Percentiles rank a stretch among this genome's conserved stretches.
Evolutionary conservation across 2,797 vertebrate genomes (phyloP).

Genomic region (Hydrolagus colliei): DNA sequence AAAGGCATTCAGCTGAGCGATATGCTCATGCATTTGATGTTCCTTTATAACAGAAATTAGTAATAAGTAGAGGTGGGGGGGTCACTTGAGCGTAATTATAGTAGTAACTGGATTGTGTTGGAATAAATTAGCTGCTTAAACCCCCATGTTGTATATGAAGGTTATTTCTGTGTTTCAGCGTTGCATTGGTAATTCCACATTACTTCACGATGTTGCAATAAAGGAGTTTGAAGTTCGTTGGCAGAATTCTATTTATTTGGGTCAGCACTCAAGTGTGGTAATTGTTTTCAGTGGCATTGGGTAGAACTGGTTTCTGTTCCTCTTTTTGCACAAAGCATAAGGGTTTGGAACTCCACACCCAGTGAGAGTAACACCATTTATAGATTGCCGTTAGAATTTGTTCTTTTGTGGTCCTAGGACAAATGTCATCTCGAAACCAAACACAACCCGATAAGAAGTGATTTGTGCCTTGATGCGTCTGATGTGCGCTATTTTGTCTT

Average conservation of each 20-base stretch:
- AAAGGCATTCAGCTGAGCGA: neutral
- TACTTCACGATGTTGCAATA: conserved; percentile 20
- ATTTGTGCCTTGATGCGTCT: neutral
- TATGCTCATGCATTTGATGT: neutral
- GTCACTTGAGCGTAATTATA: conserved; percentile 5
- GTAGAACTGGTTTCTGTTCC: conserved; percentile 9
- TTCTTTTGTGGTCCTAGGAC: neutral
- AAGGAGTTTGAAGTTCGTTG: neutral
- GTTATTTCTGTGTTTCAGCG: neutral
- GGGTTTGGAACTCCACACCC: neutral
- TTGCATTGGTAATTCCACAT: conserved; percentile 7
- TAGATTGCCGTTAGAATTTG: neutral
- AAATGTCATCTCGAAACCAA: too few relatives aligned
- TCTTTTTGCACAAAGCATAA: neutral
- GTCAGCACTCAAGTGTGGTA: conserved; percentile 4
- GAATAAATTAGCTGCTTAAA: conserved; percentile 22
- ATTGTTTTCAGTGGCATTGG: neutral
- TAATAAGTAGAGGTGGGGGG: neutral
- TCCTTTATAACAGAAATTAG: conserved; percentile 12
- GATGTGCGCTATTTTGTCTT: neutral
- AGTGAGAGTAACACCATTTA: neutral
- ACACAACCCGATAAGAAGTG: too few relatives aligned
- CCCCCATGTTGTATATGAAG: neutral
- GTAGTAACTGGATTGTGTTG: neutral
- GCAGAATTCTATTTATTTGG: neutral